These are phyloP conservation scores for Eilema caniola DNA, from an alignment of 2,888 invertebrate species.

Conservation along the genomic window DNA sequence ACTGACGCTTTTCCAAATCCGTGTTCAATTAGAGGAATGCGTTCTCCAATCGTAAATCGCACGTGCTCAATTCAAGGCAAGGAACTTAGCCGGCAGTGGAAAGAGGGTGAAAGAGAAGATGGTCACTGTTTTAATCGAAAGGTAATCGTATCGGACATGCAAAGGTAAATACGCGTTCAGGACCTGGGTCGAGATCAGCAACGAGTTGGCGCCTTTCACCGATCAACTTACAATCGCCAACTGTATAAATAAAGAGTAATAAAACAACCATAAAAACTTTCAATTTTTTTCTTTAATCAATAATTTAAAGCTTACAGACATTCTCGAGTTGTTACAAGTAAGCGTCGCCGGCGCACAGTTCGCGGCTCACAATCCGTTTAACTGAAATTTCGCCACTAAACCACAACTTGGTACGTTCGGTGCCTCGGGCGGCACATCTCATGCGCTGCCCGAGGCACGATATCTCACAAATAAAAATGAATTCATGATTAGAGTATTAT, in stretches of 20 bases:
- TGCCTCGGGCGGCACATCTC: conserved; percentile 61
- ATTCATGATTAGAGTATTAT: conserved; percentile 65
- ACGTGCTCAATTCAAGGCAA: no score
- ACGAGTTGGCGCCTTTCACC: no score
- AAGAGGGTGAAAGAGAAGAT: no score
- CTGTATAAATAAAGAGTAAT: conserved; percentile 48
- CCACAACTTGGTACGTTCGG: conserved; percentile 56
- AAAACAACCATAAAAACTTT: conserved; percentile 74
- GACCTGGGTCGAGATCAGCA: no score
- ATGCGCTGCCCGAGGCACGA: conserved; percentile 55
- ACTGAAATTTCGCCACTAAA: conserved; percentile 73
- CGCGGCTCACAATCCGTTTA: conserved; percentile 58
- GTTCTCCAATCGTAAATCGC: no score
- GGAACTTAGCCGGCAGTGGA: no score
- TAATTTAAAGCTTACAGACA: conserved; percentile 86
- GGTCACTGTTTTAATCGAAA: no score
- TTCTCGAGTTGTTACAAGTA: conserved; percentile 71
- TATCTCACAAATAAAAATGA: conserved; percentile 56
- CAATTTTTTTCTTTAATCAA: conserved; percentile 84
- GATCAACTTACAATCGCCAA: background rate
- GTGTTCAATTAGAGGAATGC: no score
- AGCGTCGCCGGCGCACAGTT: conserved; percentile 52
- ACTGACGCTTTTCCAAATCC: no score
- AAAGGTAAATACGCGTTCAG: no score
- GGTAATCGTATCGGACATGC: no score